Evolutionary conservation across 2,113 vertebrate species (phyloP).

Genomic region (Danionella cerebrum): DNA sequence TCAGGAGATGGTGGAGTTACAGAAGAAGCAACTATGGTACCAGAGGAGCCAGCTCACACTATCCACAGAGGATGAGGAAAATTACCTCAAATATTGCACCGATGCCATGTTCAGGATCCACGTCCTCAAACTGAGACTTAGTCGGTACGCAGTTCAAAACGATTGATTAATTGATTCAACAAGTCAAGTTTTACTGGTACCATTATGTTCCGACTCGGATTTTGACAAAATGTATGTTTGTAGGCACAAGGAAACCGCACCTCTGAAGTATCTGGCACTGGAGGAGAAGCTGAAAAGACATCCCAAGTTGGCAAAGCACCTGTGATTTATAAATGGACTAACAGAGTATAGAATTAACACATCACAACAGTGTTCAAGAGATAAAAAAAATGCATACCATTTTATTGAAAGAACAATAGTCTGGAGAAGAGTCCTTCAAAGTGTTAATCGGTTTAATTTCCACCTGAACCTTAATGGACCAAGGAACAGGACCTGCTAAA

Average conservation of each 20-base stretch:
- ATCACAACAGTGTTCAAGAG: no score
- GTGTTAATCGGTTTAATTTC: no score
- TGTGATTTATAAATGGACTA: no score
- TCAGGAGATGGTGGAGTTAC: conserved; percentile 67
- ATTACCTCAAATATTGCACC: conserved; percentile 57
- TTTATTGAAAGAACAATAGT: no score
- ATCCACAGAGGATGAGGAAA: conserved; percentile 46
- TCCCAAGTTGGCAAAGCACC: conserved; percentile 44
- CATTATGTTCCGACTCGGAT: not conserved
- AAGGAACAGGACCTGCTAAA: no score
- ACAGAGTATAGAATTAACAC: no score
- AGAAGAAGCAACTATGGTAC: conserved; percentile 68
- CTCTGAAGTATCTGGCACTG: conserved; percentile 56
- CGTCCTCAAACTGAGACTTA: conserved; percentile 56
- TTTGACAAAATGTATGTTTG: not conserved
- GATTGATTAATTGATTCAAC: not conserved
- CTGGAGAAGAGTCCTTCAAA: no score
- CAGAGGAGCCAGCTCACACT: conserved; percentile 60
- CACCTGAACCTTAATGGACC: no score
- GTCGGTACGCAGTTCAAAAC: conserved; percentile 57
- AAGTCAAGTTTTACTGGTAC: not conserved
- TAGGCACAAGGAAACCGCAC: conserved; percentile 62
- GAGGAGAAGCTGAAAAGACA: conserved; percentile 63
- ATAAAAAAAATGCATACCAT: no score
- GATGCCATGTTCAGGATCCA: conserved; percentile 64